Evolutionary conservation across 2,113 vertebrate species (phyloP).

Genomic region (Dinomys branickii): DNA sequence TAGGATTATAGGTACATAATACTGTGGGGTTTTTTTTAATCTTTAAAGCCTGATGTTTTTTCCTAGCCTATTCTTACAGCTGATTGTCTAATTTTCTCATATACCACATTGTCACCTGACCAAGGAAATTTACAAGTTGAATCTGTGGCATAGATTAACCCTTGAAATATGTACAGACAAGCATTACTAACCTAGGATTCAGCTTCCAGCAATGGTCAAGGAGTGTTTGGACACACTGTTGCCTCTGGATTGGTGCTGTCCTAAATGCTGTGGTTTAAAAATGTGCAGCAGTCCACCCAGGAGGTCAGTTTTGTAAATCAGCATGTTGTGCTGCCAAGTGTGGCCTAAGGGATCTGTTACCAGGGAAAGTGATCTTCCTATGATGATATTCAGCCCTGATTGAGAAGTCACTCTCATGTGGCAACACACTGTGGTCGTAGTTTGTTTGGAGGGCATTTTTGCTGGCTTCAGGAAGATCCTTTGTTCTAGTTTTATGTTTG

Average conservation of each 20-base stretch:
- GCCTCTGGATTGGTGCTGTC: background rate
- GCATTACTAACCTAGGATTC: slow-evolving; percentile 47
- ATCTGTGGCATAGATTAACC: background rate
- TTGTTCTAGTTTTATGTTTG: background rate
- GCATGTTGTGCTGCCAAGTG: background rate
- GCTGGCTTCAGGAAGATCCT: background rate
- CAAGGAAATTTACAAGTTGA: background rate
- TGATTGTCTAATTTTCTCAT: background rate
- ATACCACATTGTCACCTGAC: background rate
- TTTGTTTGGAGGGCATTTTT: background rate
- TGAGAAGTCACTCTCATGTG: slow-evolving; percentile 41
- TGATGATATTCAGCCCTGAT: slow-evolving; percentile 31
- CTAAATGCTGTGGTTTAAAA: slow-evolving; percentile 57
- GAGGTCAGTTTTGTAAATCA: background rate
- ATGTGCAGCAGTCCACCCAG: background rate
- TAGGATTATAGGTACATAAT: background rate
- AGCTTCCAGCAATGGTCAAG: background rate
- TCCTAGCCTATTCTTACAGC: background rate
- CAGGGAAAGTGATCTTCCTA: slow-evolving; percentile 52
- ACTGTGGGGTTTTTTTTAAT: background rate
- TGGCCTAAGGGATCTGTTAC: slow-evolving; percentile 2
- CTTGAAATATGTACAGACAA: slow-evolving; percentile 44
- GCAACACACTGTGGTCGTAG: background rate
- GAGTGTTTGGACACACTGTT: background rate
- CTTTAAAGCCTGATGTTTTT: background rate